phyloP scores from a whole-genome alignment of 2,888 invertebrate species.

The Microctonus hyperodae region DNA sequence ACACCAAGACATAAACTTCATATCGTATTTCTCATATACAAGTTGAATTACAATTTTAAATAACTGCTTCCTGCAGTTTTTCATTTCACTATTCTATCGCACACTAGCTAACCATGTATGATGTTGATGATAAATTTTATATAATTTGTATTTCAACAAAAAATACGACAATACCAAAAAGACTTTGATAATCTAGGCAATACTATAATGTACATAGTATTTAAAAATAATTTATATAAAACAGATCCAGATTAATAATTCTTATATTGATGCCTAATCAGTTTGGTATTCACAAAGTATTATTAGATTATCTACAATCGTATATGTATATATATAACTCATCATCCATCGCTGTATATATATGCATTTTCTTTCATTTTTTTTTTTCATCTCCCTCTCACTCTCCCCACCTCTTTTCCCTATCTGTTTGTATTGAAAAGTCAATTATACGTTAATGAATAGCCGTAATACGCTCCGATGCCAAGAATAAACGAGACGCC shows the following conservation, averaged over 20 bases:
- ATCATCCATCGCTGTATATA: slow-evolving; percentile 22
- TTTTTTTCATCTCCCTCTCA: slow-evolving; percentile 6
- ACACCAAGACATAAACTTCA: slow-evolving; percentile 44
- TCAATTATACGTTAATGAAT: slow-evolving; percentile 42
- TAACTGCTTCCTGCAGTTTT: too few relatives aligned
- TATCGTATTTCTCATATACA: slow-evolving; percentile 22
- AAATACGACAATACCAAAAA: too few relatives aligned
- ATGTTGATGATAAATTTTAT: too few relatives aligned
- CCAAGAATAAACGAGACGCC: slow-evolving; percentile 36
- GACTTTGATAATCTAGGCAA: not conserved
- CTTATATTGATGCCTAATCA: not conserved
- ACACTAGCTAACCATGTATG: not conserved
- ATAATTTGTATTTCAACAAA: too few relatives aligned
- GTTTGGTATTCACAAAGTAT: not conserved
- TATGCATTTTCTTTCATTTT: slow-evolving; percentile 9
- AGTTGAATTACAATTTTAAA: too few relatives aligned
- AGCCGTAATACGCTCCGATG: slow-evolving; percentile 36
- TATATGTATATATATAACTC: too few relatives aligned
- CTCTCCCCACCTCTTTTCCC: not conserved
- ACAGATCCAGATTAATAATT: not conserved
- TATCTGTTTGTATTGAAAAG: slow-evolving; percentile 37
- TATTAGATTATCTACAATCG: slow-evolving; percentile 35
- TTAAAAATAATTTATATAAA: too few relatives aligned
- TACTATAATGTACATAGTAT: not conserved
- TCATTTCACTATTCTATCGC: not conserved